A percentile compares a stretch with the other conserved stretches of the same genome.
Evolutionary conservation across 2,113 vertebrate genomes (phyloP).

Genomic region (Vidua macroura): DNA sequence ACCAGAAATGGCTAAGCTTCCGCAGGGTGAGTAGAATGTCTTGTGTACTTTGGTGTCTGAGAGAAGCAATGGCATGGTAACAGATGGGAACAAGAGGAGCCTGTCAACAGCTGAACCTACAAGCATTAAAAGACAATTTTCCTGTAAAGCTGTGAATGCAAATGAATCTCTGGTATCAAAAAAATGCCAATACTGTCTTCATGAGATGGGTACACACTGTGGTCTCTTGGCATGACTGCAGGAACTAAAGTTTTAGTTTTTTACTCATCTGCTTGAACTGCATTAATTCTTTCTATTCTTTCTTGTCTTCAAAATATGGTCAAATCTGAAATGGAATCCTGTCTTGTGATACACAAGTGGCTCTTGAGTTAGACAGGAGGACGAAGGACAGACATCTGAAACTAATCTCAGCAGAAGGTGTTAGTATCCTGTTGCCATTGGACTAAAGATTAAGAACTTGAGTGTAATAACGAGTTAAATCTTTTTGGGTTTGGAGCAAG

Average conservation of each 20-base stretch:
- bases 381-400: not conserved
- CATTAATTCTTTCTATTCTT: not conserved
- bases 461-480: not conserved
- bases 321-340: not conserved
- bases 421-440: not conserved
- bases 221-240: not conserved
- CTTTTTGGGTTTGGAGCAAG: not conserved
- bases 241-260: not conserved
- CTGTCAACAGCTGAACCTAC: not conserved
- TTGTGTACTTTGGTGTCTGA: not conserved
- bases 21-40: conserved; percentile 78
- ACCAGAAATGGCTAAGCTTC: conserved; percentile 87
- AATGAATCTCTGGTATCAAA: not conserved
- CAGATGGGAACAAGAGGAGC: not conserved
- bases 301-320: not conserved
- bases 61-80: not conserved
- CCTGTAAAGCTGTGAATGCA: not conserved
- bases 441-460: not conserved
- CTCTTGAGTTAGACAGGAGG: not conserved
- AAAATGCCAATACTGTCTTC: not conserved
- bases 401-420: not conserved
- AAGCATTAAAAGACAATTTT: not conserved
- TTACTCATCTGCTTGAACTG: not conserved
- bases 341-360: not conserved
- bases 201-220: not conserved